phyloP scores from a whole-genome alignment of 2,888 invertebrate species.

The Anaspis maculata region DNA sequence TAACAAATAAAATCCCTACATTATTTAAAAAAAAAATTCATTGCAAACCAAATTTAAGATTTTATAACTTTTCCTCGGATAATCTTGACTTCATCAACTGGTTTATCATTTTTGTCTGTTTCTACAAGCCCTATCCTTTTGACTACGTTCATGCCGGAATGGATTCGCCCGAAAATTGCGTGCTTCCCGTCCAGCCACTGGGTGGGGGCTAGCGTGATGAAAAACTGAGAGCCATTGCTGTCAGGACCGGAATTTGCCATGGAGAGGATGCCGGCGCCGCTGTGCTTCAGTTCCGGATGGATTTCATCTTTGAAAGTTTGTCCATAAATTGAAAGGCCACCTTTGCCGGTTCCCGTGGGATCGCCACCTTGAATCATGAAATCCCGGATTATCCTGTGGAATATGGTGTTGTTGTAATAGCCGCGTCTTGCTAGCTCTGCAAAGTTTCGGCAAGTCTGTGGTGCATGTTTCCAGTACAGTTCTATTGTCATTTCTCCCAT shows the following conservation, averaged over 20 bases:
- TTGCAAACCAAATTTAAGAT: constrained; percentile 22
- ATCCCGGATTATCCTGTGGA: constrained; percentile 90
- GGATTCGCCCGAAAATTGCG: constrained; percentile 88
- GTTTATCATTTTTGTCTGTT: constrained; percentile 86
- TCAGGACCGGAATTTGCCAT: constrained; percentile 99
- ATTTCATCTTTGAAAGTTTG: constrained; percentile 94
- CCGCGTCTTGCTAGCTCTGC: constrained; percentile 88
- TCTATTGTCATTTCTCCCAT: constrained; percentile 92
- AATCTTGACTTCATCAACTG: constrained; percentile 81
- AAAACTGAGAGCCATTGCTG: constrained; percentile 97
- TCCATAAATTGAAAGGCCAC: constrained; percentile 95
- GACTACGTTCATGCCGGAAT: constrained; percentile 82
- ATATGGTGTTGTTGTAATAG: constrained; percentile 93
- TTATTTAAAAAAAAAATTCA: constrained; percentile 3
- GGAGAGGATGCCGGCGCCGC: constrained; percentile 82
- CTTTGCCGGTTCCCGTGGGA: constrained; percentile 82
- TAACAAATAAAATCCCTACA: too few species aligned
- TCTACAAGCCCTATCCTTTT: constrained; percentile 90
- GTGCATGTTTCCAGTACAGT: constrained; percentile 97
- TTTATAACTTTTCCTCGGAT: constrained; percentile 49
- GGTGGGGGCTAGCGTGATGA: constrained; percentile 91
- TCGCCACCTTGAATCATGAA: constrained; percentile 96
- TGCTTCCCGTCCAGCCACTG: constrained; percentile 98
- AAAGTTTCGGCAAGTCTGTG: constrained; percentile 95
- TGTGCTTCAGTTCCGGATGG: constrained; percentile 86